phyloP scores from a whole-genome alignment of 2,113 vertebrate genomes.

The Sardina pilchardus region DNA sequence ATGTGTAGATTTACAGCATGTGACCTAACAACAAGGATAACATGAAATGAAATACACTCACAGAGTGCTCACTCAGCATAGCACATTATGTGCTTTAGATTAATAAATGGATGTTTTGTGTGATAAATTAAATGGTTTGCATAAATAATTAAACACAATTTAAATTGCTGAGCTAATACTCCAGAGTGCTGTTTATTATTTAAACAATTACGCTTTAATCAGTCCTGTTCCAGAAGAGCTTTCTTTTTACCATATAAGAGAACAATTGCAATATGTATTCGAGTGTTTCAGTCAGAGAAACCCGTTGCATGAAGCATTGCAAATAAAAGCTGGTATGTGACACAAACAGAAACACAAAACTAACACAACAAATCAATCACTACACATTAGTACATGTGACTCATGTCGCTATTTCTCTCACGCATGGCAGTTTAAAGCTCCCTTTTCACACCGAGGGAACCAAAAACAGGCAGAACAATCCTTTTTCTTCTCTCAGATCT shows the following conservation, averaged over 20 bases:
- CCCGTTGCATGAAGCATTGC: neutral
- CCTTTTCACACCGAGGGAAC: neutral
- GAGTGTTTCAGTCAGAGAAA: neutral
- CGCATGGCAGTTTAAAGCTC: no score
- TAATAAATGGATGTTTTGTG: neutral
- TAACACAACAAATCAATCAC: neutral
- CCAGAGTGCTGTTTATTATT: neutral
- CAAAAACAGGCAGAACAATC: neutral
- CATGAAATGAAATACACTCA: neutral
- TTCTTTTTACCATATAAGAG: neutral
- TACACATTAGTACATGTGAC: no score
- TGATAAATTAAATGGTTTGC: slow-evolving; percentile 8
- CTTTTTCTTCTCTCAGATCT: no score
- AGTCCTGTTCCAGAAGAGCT: neutral
- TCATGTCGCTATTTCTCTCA: no score
- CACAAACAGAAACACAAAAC: neutral
- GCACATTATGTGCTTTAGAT: neutral
- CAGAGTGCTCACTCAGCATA: neutral
- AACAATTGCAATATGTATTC: neutral
- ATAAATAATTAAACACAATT: neutral
- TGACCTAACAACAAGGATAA: neutral
- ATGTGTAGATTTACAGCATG: neutral
- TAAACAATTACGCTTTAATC: neutral
- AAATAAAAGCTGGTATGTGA: neutral
- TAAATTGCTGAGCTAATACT: neutral